phyloP scores from a whole-genome alignment of 2,888 invertebrate species.

The Leptarthrus brevirostris region DNA sequence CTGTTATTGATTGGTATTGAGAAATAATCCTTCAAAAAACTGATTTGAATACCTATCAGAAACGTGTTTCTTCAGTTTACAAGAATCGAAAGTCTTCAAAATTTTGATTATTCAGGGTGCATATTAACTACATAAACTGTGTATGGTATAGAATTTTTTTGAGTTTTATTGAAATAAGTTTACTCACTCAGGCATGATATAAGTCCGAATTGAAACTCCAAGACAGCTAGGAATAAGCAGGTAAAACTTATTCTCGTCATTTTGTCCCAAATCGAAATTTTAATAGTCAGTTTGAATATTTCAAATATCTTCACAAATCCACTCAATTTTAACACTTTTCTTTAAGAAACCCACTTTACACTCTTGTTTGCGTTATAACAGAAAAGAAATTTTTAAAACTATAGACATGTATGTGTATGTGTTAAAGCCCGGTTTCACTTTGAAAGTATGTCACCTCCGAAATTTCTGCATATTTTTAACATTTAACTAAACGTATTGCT shows the following conservation, averaged over 20 bases:
- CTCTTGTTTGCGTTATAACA: slow-evolving; percentile 36
- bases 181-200: slow-evolving; percentile 43
- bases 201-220: slow-evolving; percentile 5
- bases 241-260: slow-evolving; percentile 9
- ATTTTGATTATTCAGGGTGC: too few species aligned
- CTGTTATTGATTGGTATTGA: too few species aligned
- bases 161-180: too few species aligned
- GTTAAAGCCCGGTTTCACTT: slow-evolving; percentile 50
- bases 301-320: slow-evolving; percentile 13
- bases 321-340: slow-evolving; percentile 41
- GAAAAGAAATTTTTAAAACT: slow-evolving; percentile 50
- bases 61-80: too few species aligned
- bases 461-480: slow-evolving; percentile 42
- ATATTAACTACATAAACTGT: too few species aligned
- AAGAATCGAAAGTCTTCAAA: too few species aligned
- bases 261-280: slow-evolving; percentile 20
- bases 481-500: neutral
- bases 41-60: too few species aligned
- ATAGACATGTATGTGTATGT: slow-evolving; percentile 34
- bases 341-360: slow-evolving; percentile 31
- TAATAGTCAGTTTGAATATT: neutral
- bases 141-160: too few species aligned
- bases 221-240: neutral
- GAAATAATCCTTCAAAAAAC: too few species aligned
- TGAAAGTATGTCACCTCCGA: slow-evolving; percentile 53